Percentiles rank a stretch among this genome's conserved stretches.
Evolutionary conservation across 2,888 invertebrate species (phyloP).

Genomic region (Chrysina gloriosa): DNA sequence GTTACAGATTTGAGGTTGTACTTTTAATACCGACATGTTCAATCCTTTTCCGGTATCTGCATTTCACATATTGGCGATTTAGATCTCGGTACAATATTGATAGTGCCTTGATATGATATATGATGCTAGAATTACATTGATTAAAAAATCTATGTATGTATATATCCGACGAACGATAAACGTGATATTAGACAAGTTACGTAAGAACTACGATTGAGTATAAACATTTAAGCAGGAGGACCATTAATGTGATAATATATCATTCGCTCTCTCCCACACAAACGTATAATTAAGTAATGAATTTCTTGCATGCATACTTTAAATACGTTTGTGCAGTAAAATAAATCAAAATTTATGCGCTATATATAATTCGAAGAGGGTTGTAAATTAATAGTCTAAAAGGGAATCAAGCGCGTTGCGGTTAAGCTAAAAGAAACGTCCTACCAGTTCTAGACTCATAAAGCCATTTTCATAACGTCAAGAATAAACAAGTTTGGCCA

Average conservation of each 20-base stretch:
- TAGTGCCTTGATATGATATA: too few relatives aligned
- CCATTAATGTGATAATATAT: not conserved
- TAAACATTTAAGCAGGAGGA: not conserved
- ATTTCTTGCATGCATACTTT: conserved; percentile 6
- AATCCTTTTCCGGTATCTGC: conserved; percentile 1
- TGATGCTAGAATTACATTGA: too few relatives aligned
- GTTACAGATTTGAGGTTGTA: not conserved
- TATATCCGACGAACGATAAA: too few relatives aligned
- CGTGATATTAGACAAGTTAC: too few relatives aligned
- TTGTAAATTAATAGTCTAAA: conserved; percentile 35
- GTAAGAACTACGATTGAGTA: too few relatives aligned
- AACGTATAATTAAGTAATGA: conserved; percentile 21
- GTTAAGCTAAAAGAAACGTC: conserved; percentile 24
- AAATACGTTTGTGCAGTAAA: conserved; percentile 4
- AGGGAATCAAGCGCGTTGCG: conserved; percentile 29
- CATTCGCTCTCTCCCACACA: not conserved
- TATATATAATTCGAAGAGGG: conserved; percentile 28
- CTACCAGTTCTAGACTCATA: conserved; percentile 39
- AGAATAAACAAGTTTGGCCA: conserved; percentile 36
- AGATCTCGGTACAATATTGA: not conserved
- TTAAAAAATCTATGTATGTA: too few relatives aligned
- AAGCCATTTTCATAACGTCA: conserved; percentile 41
- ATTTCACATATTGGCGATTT: not conserved
- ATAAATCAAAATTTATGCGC: conserved; percentile 37
- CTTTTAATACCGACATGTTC: not conserved